Base-by-base conservation (phyloP, 2,797 vertebrate species). In the Myripristis jacobus region DNA sequence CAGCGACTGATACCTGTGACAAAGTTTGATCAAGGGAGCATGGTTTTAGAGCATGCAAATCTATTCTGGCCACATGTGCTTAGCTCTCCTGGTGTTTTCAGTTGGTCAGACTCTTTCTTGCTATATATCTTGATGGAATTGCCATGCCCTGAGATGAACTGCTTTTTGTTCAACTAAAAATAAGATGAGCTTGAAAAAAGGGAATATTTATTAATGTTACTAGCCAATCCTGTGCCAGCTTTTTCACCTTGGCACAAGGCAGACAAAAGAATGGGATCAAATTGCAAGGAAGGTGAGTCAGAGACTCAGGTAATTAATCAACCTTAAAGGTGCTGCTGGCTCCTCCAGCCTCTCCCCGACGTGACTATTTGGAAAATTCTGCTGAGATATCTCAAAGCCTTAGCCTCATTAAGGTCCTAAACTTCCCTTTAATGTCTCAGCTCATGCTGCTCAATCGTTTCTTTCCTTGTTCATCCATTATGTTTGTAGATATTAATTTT, bases 231-330 rank as follows among this genome's bases (percentile, higher is more conserved):
- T 60, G 36, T 59, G 36, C 7, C 3, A 22, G 6, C 34, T 38
- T 54, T 79, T 53, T 73, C 54, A 47, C 51, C 55, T 74, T 73
- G 60, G 60, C 57, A 61, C 68, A 56, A 64, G n/a, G 58, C 9
- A 53, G 54, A 48, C 43, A 57, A 41, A 58, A 46, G 27, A 59
- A 66, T 54, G 66, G 50, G 31, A 80, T 67, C 50, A 66, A 43
- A 73, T 60, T 75, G 31, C 58, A 64, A 18, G 31, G 21, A 54
- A 70, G 24, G 61, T 68, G 59, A 84, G 41, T 72, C 50, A 43
- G 19, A 63, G 70, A 43, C 51, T 61, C 19, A 22, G 38, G 68
- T 70, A 69, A 80, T 77, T 86, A 71, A 75, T 84, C 73, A 62
- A 50, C 22, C 18, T 77, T 82, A 57, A 70, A 59, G 68, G 62